phyloP scores from a whole-genome alignment of 2,888 invertebrate species.

The Agrochola lychnidis region DNA sequence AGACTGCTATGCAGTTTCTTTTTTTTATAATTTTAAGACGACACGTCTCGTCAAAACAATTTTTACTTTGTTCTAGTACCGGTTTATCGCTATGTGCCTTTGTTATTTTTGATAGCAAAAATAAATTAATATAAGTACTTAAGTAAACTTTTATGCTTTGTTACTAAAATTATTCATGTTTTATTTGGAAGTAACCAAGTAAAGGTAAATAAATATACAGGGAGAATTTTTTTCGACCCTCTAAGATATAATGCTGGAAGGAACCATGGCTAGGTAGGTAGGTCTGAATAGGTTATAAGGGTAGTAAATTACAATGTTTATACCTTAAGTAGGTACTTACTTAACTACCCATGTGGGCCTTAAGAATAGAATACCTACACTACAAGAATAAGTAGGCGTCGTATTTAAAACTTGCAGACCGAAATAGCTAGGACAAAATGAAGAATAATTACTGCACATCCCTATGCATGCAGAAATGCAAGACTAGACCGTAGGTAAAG shows the following conservation, averaged over 20 bases:
- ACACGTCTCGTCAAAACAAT: constrained; percentile 47
- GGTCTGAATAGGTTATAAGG: not conserved
- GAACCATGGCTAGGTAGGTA: too few species aligned
- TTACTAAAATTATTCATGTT: too few species aligned
- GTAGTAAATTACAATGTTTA: too few species aligned
- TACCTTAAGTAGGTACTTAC: not conserved
- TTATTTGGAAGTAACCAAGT: too few species aligned
- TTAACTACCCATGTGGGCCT: not conserved
- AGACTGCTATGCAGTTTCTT: constrained; percentile 77
- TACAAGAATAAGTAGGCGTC: too few species aligned
- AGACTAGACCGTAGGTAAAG: not conserved
- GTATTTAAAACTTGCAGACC: not conserved
- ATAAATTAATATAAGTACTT: not conserved
- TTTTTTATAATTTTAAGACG: constrained; percentile 38
- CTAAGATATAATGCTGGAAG: not conserved
- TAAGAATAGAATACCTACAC: not conserved
- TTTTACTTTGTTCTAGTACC: constrained; percentile 19
- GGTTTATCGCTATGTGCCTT: constrained; percentile 6
- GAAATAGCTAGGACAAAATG: not conserved
- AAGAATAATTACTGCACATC: constrained; percentile 2
- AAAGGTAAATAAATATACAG: too few species aligned
- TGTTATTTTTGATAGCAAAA: not conserved
- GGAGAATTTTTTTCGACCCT: too few species aligned
- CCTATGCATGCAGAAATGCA: not conserved
- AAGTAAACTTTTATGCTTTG: not conserved